Evolutionary conservation across 2,113 vertebrate genomes (phyloP), one percentile per base, ranked within the genome.

Genomic region (Epinephelus cyanopodus): DNA sequence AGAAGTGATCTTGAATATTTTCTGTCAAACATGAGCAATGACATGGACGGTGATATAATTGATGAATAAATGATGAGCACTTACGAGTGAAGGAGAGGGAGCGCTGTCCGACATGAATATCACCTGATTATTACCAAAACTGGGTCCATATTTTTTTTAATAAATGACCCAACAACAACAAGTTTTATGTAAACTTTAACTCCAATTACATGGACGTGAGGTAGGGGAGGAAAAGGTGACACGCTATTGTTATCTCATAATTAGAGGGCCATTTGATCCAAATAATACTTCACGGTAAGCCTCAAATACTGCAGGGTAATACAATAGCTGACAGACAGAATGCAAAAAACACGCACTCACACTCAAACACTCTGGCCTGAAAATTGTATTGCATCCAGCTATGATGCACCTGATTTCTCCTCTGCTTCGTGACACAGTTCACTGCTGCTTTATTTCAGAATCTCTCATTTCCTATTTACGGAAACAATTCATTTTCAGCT

Each of bases 41-140:
- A 87, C 29, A 82, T 86, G 85, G 73, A 93, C 74, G 82, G 80
- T 82, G 89, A 91, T 80, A 92, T 63, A 84, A 52, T 57, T 0
- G 1, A 83, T 92, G 87, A 93, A 92, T 92, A 79, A 92, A 89
- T 75, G 63, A 92, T 89, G 74, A 81, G 69, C 19, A 86, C 2
- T 60, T 74, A 37, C 77, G n/a, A 83, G 63, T 60, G 45, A 39
- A 52, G 33, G 58, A 65, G 61, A 17, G 61, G 65, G 76, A 83
- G 56, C 0, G 19, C 33, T 37, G 42, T 45, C 42, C 57, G 85
- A 76, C 37, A 64, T 74, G 72, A 63, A 75, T 42, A 27, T 65
- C 27, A 80, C 25, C 75, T 21, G 81, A 90, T 74, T 71, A 69
- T 68, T 76, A 72, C 57, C n/a, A 18, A 83, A 72, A 82, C 47